Percentiles rank a stretch among this genome's conserved stretches.
Conservation (phyloP, 2,797 vertebrate genomes). For the Pseudomugil gertrudae region DNA sequence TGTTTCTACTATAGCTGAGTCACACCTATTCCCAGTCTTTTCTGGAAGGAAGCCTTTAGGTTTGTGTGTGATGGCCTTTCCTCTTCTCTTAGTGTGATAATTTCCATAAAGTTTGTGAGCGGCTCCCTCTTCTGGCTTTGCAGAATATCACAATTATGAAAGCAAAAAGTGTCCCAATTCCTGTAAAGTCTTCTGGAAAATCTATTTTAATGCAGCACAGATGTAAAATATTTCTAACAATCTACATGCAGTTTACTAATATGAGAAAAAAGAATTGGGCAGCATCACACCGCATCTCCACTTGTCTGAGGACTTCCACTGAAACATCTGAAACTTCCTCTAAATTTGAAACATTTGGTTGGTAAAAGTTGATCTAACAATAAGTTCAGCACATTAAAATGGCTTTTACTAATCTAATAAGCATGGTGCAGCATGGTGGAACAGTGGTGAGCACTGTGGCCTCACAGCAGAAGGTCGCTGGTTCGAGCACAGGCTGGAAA, state of each 20-base stretch:
- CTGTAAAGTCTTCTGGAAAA: neutral
- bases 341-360: neutral
- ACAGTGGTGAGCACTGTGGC: no score
- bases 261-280: neutral
- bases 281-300: neutral
- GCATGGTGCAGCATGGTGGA: no score
- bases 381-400: neutral
- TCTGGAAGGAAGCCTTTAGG: constrained; percentile 27
- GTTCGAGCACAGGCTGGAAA: no score
- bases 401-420: neutral
- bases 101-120: constrained; percentile 15
- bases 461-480: no score
- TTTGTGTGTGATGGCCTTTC: neutral
- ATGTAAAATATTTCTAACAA: neutral
- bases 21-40: constrained; percentile 38
- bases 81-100: neutral
- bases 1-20: constrained; percentile 14
- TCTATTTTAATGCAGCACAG: neutral
- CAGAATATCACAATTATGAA: neutral
- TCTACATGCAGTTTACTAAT: neutral
- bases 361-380: neutral
- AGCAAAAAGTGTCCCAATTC: neutral
- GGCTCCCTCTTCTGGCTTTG: constrained; percentile 52
- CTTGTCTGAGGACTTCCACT: no score
- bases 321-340: no score